A percentile compares a stretch with the other conserved stretches of the same genome.
These are phyloP conservation scores for Psylliodes chrysocephalus DNA, from an alignment of 2,888 invertebrate species.

Conservation along the genomic window DNA sequence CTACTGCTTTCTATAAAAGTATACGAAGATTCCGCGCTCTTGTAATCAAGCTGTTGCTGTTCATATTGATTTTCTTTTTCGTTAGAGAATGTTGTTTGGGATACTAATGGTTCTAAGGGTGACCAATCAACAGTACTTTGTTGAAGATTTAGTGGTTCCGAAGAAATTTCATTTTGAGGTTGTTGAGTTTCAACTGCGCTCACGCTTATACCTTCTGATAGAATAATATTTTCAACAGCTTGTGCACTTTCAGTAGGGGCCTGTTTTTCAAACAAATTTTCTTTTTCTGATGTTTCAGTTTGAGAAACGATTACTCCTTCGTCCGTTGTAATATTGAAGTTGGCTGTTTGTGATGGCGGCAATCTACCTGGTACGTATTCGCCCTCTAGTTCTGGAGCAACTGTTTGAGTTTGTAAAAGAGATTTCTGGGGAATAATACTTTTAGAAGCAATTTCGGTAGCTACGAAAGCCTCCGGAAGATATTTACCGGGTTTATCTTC, in stretches of 20 bases:
- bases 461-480: conserved; percentile 81
- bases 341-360: conserved; percentile 72
- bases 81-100: conserved; percentile 68
- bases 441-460: conserved; percentile 79
- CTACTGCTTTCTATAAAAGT: conserved; percentile 70
- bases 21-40: conserved; percentile 66
- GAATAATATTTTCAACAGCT: conserved; percentile 67
- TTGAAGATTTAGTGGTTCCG: conserved; percentile 66
- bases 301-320: conserved; percentile 71
- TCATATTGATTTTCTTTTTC: conserved; percentile 71
- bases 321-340: conserved; percentile 69
- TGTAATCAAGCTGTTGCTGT: conserved; percentile 60
- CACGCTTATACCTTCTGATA: conserved; percentile 70
- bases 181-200: conserved; percentile 73
- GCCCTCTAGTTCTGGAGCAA: conserved; percentile 77
- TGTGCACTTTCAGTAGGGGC: conserved; percentile 62
- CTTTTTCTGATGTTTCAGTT: conserved; percentile 73
- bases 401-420: conserved; percentile 72
- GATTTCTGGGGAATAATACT: conserved; percentile 74
- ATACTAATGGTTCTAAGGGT: conserved; percentile 71
- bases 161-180: conserved; percentile 68
- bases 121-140: conserved; percentile 71
- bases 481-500: conserved; percentile 81
- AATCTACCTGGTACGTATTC: conserved; percentile 69
- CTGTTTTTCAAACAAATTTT: conserved; percentile 67